Base-by-base conservation (phyloP, 1,140 invertebrate species). In the Pectinophora gossypiella region DNA sequence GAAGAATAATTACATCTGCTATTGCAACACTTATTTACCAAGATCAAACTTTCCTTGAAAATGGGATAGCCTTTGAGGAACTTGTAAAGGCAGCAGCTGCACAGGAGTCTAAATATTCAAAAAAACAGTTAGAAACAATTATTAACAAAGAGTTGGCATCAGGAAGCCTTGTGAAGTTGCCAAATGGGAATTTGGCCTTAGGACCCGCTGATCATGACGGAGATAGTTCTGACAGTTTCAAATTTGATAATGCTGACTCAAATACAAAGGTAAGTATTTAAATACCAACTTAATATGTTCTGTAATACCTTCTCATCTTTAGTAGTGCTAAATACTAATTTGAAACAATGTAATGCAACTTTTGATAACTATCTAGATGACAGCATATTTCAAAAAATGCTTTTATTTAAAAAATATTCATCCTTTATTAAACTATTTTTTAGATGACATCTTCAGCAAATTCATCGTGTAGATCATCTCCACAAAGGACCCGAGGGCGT, bases 21-120 rank as follows among this genome's bases (percentile, higher is more conserved):
- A 90, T 94, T 27, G 90, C 91, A 13, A 91, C 93, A 63, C 77
- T 94, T 20, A 90, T 94, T 23, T 89, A 92, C 53, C 88, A 91
- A 57, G 92, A 94, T 69, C 91, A 92, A 9, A 92, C 92, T 79
- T 94, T 92, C 61, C 82, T 93, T 19, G 91, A 93, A 75, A 89
- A 91, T 67, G 93, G 93, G 12, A 92, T 94, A 27, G 92, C 92
- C 6, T 89, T 90, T 42, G 80, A 84, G 35, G 90, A 92, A 64
- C 84, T 95, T 21, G 87, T 93, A 7, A 90, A 89, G 61, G 91
- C 91, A 43, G 88, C 94, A 32, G 74, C 90, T 23, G 88, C 90
- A 16, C 91, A 92, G 64, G 89, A 93, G 44, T 90, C 90, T 32
- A 89, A 90, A 46, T 93, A 92, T 50, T 90, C 91, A 0, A 90